Evolutionary conservation across 1,140 invertebrate species (phyloP).

Genomic region (Drosophila kanapiae): DNA sequence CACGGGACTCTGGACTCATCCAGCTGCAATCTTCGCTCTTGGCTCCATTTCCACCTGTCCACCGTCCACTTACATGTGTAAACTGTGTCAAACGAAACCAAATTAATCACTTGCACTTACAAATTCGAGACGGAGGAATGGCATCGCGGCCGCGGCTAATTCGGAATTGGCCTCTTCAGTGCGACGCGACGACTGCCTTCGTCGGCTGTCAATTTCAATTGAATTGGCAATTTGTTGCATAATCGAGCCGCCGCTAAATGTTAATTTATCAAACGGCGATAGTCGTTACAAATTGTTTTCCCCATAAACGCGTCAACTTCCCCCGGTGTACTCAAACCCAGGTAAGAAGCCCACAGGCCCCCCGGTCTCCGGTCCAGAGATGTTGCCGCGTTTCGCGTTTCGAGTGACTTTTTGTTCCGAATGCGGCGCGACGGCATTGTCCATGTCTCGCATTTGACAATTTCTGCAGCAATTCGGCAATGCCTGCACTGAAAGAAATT

Average conservation of each 20-base stretch:
- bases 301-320: conserved; percentile 57
- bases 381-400: conserved; percentile 21
- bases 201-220: conserved; percentile 76
- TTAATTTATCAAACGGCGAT: conserved; percentile 80
- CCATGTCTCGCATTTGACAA: conserved; percentile 44
- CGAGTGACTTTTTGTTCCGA: conserved; percentile 25
- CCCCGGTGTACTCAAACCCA: conserved; percentile 14
- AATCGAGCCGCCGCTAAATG: conserved; percentile 77
- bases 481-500: conserved; percentile 6
- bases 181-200: conserved; percentile 45
- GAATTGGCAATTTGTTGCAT: conserved; percentile 81
- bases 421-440: conserved; percentile 22
- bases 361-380: conserved; percentile 7
- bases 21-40: conserved; percentile 6
- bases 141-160: conserved; percentile 26
- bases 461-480: conserved; percentile 20
- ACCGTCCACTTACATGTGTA: conserved; percentile 17
- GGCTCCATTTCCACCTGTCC: conserved; percentile 3
- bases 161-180: conserved; percentile 35
- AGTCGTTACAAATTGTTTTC: conserved; percentile 80
- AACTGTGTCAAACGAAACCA: conserved; percentile 71
- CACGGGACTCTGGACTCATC: background rate
- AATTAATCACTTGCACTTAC: conserved; percentile 74
- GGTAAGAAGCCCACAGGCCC: conserved; percentile 16
- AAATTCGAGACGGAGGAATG: conserved; percentile 28